These are phyloP conservation scores for Hydra vulgaris DNA, from an alignment of 30 jellyfish, hydroid and myxozoan species.

Conservation along the genomic window DNA sequence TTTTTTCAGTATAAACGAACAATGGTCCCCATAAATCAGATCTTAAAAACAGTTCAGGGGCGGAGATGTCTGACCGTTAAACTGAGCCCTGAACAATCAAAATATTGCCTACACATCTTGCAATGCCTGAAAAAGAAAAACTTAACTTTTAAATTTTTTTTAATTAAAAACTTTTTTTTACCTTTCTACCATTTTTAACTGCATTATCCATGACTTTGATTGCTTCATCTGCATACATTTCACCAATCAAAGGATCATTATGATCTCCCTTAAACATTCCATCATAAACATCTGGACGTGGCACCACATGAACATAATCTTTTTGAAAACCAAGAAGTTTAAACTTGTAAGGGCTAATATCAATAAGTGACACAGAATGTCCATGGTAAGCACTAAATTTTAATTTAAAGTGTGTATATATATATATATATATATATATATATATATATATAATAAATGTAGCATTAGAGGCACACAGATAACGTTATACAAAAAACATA, in stretches of 20 bases:
- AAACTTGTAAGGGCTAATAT: slow-evolving; percentile 86
- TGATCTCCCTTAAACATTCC: slow-evolving; percentile 60
- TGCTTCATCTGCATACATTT: slow-evolving; percentile 45
- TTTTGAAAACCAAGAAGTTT: slow-evolving; percentile 29
- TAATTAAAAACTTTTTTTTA: neutral
- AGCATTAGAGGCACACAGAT: no score
- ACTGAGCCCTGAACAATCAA: no score
- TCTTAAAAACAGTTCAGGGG: no score
- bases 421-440: neutral
- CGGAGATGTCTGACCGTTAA: no score
- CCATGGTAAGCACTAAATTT: slow-evolving; percentile 96
- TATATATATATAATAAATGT: no score
- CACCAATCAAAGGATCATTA: slow-evolving; percentile 32
- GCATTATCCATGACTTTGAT: slow-evolving; percentile 44
- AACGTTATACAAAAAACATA: neutral
- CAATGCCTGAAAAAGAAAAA: no score
- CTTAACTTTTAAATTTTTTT: no score
- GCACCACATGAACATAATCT: slow-evolving; percentile 69
- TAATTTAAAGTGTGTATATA: neutral
- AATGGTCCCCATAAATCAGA: no score
- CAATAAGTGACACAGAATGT: slow-evolving; percentile 77
- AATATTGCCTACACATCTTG: no score
- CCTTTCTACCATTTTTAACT: slow-evolving; percentile 35
- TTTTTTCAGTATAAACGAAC: no score
- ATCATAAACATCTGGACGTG: slow-evolving; percentile 77